Evolutionary conservation across 2,888 invertebrate genomes (phyloP), one percentile per base, ranked within the genome.

Genomic region (Entomobrya multifasciata): DNA sequence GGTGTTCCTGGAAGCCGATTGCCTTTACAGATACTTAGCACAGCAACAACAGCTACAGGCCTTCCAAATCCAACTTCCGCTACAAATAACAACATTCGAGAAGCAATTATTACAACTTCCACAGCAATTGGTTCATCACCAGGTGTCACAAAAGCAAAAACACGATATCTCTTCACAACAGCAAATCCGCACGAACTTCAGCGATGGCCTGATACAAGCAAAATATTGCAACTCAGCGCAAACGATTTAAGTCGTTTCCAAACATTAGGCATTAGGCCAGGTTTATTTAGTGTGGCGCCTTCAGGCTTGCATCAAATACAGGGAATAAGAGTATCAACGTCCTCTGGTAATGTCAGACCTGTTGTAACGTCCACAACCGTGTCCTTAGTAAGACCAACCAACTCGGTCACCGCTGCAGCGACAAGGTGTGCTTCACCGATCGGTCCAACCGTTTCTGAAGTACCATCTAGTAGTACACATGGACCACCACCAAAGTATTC

Each of bases 161-260:
- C 60, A 27, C 55, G 70, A 60, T 60, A 72, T 41, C 72, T 81
- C 27, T 67, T 81, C n/a, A 67, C 80, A 55, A 70, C 80, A 13
- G 52, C 81, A 1, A 77, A 67, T 13, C 41, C 67, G 2, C 52
- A 76, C 44, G 76, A 79, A 36, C 55, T 76, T 0, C 83, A 76
- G 27, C 41, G 41, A 44, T 83, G 84, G 84, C 77, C 76, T 1
- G 84, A 77, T 36, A 25, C 77, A 4, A 49, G 20, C n/a, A 83
- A 76, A 76, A 27, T 83, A 36, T 36, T 83, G n/a, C 83, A 83
- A 25, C 52, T 76, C 52, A 49, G 62, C 44, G 25, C 81, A 11
- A 52, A 65, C 5, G 74, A 83, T 17, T 17, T 83, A 10, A 62
- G 52, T 41, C 60, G 83, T 0, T 36, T 83, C 44, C 76, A 27